Conservation (phyloP, 2,888 invertebrate species). For the Antheraea assamensis region DNA sequence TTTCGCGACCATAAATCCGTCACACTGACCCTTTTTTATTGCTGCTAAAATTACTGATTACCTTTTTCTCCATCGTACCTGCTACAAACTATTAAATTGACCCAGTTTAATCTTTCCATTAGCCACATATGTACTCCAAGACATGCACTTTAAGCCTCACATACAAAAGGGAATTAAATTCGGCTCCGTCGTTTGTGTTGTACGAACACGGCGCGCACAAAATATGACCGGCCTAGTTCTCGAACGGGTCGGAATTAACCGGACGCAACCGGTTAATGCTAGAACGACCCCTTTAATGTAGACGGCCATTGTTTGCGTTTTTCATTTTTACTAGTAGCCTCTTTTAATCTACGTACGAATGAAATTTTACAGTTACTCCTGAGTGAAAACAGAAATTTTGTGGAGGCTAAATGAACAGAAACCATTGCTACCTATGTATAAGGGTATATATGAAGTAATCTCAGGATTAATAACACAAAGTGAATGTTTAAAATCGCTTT, state of each 20-base stretch:
- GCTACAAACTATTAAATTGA: neutral
- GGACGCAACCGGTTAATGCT: conserved; percentile 39
- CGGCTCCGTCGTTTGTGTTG: conserved; percentile 9
- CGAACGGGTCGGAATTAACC: conserved; percentile 46
- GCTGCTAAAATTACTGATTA: neutral
- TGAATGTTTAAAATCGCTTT: too few relatives aligned
- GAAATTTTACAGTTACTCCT: neutral
- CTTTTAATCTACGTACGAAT: neutral
- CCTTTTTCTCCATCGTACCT: neutral
- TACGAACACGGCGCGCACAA: neutral
- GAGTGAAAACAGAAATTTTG: neutral
- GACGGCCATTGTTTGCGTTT: neutral
- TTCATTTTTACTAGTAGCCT: neutral
- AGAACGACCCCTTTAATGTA: conserved; percentile 7
- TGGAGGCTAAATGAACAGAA: too few relatives aligned
- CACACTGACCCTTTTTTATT: too few relatives aligned
- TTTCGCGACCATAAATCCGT: too few relatives aligned
- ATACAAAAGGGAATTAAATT: conserved; percentile 13
- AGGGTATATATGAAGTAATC: too few relatives aligned
- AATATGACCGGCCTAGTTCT: conserved; percentile 26
- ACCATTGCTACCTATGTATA: too few relatives aligned
- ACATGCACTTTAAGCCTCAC: neutral
- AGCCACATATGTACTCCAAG: neutral
- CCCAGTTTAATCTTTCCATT: neutral
- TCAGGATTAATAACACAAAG: too few relatives aligned